phyloP scores from a whole-genome alignment of 2,113 vertebrate species.

The Semnopithecus entellus region DNA sequence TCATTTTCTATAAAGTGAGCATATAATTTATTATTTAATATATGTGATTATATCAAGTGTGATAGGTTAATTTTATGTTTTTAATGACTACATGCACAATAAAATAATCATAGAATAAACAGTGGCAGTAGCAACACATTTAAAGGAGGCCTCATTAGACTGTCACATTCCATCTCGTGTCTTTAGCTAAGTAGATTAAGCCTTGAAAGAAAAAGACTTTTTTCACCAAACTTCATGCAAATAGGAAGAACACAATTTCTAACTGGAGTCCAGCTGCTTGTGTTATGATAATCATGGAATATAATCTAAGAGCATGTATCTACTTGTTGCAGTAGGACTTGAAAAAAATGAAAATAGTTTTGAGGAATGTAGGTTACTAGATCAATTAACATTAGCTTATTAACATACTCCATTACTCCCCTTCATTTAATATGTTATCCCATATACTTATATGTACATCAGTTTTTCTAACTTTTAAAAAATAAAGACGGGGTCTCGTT shows the following conservation, averaged over 20 bases:
- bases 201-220: not conserved
- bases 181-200: not conserved
- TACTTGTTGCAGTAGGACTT: not conserved
- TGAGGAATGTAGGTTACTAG: not conserved
- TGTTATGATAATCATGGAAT: not conserved
- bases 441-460: not conserved
- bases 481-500: too few species aligned
- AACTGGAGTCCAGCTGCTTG: not conserved
- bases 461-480: not conserved
- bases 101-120: not conserved
- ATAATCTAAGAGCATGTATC: not conserved
- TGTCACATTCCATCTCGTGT: not conserved
- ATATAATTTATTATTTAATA: not conserved
- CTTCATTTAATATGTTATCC: not conserved
- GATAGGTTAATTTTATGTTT: not conserved
- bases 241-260: constrained; percentile 5
- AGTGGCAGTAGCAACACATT: not conserved
- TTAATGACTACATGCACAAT: constrained; percentile 34
- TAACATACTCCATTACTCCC: not conserved
- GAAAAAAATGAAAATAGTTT: not conserved
- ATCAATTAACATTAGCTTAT: not conserved
- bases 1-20: not conserved
- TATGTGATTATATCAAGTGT: not conserved
- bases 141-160: not conserved
- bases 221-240: not conserved